Percentiles rank a stretch among this genome's conserved stretches.
These are phyloP conservation scores for Callosobruchus maculatus DNA, from an alignment of 2,888 invertebrate species.

Conservation along the genomic window DNA sequence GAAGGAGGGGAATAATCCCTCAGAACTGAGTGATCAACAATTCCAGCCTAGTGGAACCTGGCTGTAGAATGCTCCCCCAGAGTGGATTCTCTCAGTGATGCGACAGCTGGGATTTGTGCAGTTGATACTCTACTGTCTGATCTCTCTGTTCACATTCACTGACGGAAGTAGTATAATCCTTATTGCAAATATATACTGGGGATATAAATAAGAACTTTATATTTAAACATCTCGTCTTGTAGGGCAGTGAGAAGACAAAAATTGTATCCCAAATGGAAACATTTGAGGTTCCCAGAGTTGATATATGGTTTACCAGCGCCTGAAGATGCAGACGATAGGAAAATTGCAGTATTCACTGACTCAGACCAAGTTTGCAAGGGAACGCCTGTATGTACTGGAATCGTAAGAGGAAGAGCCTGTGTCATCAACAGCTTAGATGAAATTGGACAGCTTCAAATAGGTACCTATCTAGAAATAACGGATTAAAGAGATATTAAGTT, in stretches of 20 bases:
- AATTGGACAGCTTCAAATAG: conserved; percentile 39
- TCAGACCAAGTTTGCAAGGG: conserved; percentile 45
- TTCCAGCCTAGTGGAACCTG: no score
- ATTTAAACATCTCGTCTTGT: background rate
- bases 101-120: no score
- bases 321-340: conserved; percentile 15
- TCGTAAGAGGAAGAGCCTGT: conserved; percentile 65
- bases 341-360: conserved; percentile 10
- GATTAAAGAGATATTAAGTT: no score
- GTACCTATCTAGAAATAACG: conserved; percentile 28
- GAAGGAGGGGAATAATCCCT: no score
- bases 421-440: conserved; percentile 69
- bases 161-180: no score
- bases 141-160: no score
- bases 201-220: no score
- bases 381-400: conserved; percentile 70
- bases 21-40: no score
- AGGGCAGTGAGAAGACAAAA: conserved; percentile 67
- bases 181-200: background rate
- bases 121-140: no score
- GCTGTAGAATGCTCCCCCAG: no score
- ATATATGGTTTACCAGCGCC: conserved; percentile 34
- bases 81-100: no score
- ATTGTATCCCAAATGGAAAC: conserved; percentile 58
- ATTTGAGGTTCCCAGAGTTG: conserved; percentile 63